Base-by-base conservation (phyloP, 1,140 invertebrate species). In the Idris sp. region DNA sequence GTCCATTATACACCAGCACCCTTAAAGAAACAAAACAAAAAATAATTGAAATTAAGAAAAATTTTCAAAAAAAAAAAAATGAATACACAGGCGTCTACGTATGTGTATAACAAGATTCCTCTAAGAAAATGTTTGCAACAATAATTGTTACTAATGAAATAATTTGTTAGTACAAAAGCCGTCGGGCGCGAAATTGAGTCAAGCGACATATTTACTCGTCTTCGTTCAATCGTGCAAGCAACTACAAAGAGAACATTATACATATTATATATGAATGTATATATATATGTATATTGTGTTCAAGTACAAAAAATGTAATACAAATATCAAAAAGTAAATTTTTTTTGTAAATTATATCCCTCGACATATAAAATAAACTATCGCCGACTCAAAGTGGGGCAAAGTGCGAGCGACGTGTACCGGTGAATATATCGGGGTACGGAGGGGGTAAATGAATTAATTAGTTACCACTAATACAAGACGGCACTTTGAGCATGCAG, bases 391-490 rank as follows among this genome's bases (percentile, higher is more conserved):
- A 72, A 69, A 54, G 74, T 61, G 68, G 76, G 72, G 79, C 77
- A 74, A n/a, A n/a, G 62, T 78, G 81, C 81, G 81, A 82, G 78
- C 78, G 76, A 81, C 81, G 81, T 82, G 75, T 77, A 78, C 76
- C 79, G 78, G 65, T 73, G 69, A 69, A 74, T 48, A 69, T 61
- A n/a, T n/a, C n/a, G n/a, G n/a, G n/a, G n/a, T n/a, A n/a, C 51
- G 46, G 67, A 71, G 61, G 46, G 51, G 67, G 73, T 44, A 64
- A 76, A 77, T 75, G 77, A 81, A 84, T 85, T 82, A 83, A 84
- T 86, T 84, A 84, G 83, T 85, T 84, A 85, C 83, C 84, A 84
- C 82, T 84, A 84, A 84, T 79, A 81, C 79, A 84, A 84, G 83
- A 83, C 83, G 83, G 79, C 83, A 83, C 79, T 79, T 78, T 79